Percentiles rank a stretch among this genome's conserved stretches.
These are phyloP conservation scores for Polypedilum vanderplanki DNA, from an alignment of 1,140 invertebrate genomes.

Conservation along the genomic window DNA sequence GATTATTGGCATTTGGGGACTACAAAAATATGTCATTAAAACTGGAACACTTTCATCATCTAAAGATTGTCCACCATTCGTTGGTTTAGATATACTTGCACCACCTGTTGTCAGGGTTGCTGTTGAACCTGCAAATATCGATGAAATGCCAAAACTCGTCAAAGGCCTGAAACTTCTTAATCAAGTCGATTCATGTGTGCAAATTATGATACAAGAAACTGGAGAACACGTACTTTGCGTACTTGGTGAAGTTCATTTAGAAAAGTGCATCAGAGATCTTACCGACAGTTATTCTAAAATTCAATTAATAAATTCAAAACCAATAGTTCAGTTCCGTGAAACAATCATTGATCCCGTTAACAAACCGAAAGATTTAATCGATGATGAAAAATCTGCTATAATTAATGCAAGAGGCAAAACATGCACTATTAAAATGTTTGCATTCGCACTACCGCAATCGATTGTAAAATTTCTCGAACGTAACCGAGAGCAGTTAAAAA, in stretches of 20 bases:
- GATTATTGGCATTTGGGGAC: slow-evolving; percentile 79
- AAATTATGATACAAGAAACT: slow-evolving; percentile 83
- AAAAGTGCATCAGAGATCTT: slow-evolving; percentile 87
- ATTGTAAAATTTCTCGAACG: slow-evolving; percentile 59
- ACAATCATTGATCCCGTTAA: slow-evolving; percentile 75
- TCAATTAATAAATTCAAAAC: slow-evolving; percentile 82
- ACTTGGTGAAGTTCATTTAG: slow-evolving; percentile 94
- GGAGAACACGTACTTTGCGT: slow-evolving; percentile 96
- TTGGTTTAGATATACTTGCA: slow-evolving; percentile 69
- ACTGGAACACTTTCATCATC: slow-evolving; percentile 84
- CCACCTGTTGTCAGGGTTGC: slow-evolving; percentile 91
- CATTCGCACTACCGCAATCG: slow-evolving; percentile 66
- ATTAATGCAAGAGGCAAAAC: slow-evolving; percentile 64
- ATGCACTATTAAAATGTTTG: slow-evolving; percentile 67
- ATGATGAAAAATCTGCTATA: slow-evolving; percentile 49
- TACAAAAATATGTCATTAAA: slow-evolving; percentile 82
- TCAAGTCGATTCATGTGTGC: slow-evolving; percentile 81
- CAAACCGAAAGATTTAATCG: slow-evolving; percentile 37
- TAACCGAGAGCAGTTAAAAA: slow-evolving; percentile 45
- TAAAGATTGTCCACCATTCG: slow-evolving; percentile 80
- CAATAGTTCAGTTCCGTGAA: slow-evolving; percentile 94
- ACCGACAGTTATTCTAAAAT: slow-evolving; percentile 77
- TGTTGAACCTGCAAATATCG: slow-evolving; percentile 79
- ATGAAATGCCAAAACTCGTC: slow-evolving; percentile 73
- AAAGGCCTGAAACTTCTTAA: slow-evolving; percentile 50